These are phyloP conservation scores for Tyto alba DNA, from an alignment of 2,113 vertebrate genomes.

Conservation along the genomic window DNA sequence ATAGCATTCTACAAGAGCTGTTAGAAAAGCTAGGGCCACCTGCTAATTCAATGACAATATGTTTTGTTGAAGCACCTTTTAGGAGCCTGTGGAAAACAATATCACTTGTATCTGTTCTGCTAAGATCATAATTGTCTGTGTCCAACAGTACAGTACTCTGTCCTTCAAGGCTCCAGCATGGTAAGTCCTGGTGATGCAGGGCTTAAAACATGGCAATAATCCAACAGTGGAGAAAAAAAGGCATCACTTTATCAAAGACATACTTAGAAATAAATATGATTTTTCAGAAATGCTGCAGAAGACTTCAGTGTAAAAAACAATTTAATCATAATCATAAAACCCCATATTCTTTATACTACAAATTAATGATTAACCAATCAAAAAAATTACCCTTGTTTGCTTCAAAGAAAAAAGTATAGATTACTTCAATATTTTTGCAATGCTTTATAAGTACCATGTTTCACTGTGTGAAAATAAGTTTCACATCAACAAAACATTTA, in stretches of 20 bases:
- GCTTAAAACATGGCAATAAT: not conserved
- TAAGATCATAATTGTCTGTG: not conserved
- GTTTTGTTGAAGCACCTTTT: not conserved
- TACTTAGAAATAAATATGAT: not conserved
- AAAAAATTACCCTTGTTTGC: not conserved
- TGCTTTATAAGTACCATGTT: not conserved
- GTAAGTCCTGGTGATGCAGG: not conserved
- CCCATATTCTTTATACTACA: fast-evolving
- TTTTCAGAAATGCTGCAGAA: not conserved
- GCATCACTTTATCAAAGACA: not conserved
- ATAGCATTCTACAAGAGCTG: not conserved
- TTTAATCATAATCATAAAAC: not conserved
- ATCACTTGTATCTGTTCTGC: not conserved
- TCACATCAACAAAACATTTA: not conserved
- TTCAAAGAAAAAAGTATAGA: not conserved
- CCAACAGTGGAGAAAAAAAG: not conserved
- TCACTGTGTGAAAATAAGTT: not conserved
- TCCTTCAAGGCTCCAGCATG: not conserved
- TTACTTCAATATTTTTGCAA: not conserved
- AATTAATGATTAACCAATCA: not conserved
- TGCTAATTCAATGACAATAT: not conserved
- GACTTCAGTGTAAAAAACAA: not conserved
- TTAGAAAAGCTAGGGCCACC: not conserved
- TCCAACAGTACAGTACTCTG: not conserved
- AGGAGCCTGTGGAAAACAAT: not conserved